Evolutionary conservation across 2,797 vertebrate genomes (phyloP), one percentile per base, ranked within the genome.

Genomic region (Coranthus polyacanthus): DNA sequence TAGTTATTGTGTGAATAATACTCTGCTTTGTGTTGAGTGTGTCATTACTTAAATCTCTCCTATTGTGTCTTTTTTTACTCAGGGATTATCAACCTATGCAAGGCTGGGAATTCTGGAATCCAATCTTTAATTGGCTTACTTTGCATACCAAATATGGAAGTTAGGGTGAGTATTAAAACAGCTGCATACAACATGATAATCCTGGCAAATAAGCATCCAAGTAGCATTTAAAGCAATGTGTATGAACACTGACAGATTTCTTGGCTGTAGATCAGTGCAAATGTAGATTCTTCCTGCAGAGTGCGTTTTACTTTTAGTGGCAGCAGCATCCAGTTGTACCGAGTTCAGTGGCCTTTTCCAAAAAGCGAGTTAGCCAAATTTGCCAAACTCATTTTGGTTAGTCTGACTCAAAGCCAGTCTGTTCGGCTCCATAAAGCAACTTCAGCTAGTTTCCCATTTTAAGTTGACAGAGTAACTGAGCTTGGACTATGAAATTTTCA

Each of bases 61-160:
- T 9, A 41, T 10, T 56, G 2, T 46, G 5, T 51, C 17, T 68
- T 20, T 64, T 42, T 36, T 26, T 45, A 60, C 68, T 41, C 85
- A 99, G 98, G 98, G 72, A 99, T 99, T 89, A 98, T 99, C 93
- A 96, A 96, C 90, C 94, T 99, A 66, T 99, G 98, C 91, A 98
- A 97, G 88, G 94, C 95, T 81, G 97, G 96, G 59, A 98, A 97
- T 89, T 97, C 97, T 78, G 98, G 97, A 50, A 98, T 99, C 91
- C 96, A 98, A 37, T 99, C 98, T 84, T 93, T 99, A 86, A 98
- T 98, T 90, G 97, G 98, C 68, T 94, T 99, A 78, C 96, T 99
- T 72, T 96, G 96, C 89, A 98, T 99, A 96, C 98, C 97, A 94
- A 98, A 99, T 94, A 97, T 96, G 96, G 97, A 99, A 93, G 97